phyloP scores from a whole-genome alignment of 2,797 vertebrate species.

The Acridotheres tristis region DNA sequence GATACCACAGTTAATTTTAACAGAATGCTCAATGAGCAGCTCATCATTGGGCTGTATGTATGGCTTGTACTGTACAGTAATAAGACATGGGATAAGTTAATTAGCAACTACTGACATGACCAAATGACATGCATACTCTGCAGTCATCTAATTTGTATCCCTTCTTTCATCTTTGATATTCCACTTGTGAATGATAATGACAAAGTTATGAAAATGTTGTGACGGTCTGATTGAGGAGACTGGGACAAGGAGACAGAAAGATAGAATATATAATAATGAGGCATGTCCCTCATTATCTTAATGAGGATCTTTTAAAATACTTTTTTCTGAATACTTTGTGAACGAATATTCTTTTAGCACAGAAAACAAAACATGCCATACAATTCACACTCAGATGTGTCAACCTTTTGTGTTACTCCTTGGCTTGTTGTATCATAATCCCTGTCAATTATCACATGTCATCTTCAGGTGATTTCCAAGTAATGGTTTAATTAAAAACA shows the following conservation, averaged over 20 bases:
- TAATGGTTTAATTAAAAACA: not conserved
- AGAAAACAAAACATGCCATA: not conserved
- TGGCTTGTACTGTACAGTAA: not conserved
- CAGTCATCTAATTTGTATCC: not conserved
- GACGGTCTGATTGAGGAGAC: slow-evolving; percentile 31
- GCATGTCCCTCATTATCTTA: not conserved
- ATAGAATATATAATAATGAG: not conserved
- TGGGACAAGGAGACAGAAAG: slow-evolving; percentile 25
- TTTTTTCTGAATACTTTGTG: slow-evolving; percentile 6
- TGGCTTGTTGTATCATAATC: not conserved
- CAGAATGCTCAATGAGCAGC: not conserved
- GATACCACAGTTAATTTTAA: not conserved
- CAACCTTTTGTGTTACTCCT: not conserved
- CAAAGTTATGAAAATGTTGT: slow-evolving; percentile 52
- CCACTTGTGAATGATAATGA: slow-evolving; percentile 6
- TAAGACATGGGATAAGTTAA: slow-evolving; percentile 14
- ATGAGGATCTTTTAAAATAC: not conserved
- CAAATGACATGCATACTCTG: slow-evolving; percentile 16
- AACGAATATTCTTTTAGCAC: not conserved
- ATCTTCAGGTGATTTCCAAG: not conserved
- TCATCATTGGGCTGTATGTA: not conserved
- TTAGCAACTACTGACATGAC: slow-evolving; percentile 33
- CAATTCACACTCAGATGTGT: not conserved
- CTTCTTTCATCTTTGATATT: slow-evolving; percentile 38
- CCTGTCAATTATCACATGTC: not conserved